Conservation (phyloP, 2,113 vertebrate genomes). For the Lepisosteus osseus region DNA sequence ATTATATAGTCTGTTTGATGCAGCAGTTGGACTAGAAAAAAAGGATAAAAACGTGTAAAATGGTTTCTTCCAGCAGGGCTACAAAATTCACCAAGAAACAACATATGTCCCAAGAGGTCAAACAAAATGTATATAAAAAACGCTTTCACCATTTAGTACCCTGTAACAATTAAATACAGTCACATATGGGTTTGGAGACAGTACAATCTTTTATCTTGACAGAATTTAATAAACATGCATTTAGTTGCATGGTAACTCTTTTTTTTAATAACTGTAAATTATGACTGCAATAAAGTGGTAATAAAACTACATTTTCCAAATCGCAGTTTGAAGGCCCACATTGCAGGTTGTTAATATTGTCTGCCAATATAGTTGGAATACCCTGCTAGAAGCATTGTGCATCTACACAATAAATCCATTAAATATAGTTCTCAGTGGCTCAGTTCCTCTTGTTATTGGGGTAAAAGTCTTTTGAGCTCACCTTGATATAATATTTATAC, state of each 20-base stretch:
- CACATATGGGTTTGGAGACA: slow-evolving; percentile 16
- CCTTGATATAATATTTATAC: background rate
- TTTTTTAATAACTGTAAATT: slow-evolving; percentile 25
- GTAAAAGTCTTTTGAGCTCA: background rate
- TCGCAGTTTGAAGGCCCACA: background rate
- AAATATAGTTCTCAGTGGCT: background rate
- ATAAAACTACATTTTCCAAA: slow-evolving; percentile 13
- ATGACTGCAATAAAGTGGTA: slow-evolving; percentile 22
- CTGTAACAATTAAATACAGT: slow-evolving; percentile 21
- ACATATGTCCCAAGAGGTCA: slow-evolving; percentile 17
- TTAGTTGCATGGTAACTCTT: slow-evolving; percentile 22
- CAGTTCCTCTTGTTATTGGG: background rate
- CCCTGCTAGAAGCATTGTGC: background rate
- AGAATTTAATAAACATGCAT: slow-evolving; percentile 28
- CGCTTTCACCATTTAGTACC: slow-evolving; percentile 15
- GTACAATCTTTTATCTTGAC: slow-evolving; percentile 20
- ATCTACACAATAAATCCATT: background rate
- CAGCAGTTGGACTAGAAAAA: background rate
- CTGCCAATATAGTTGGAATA: background rate
- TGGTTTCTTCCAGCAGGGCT: slow-evolving; percentile 21
- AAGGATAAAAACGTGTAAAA: background rate
- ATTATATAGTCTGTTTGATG: background rate
- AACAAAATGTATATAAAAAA: slow-evolving; percentile 26
- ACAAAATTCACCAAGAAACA: slow-evolving; percentile 31
- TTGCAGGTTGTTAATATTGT: background rate